phyloP scores from a whole-genome alignment of 2,797 vertebrate species.

The Hephaestus fuliginosus region DNA sequence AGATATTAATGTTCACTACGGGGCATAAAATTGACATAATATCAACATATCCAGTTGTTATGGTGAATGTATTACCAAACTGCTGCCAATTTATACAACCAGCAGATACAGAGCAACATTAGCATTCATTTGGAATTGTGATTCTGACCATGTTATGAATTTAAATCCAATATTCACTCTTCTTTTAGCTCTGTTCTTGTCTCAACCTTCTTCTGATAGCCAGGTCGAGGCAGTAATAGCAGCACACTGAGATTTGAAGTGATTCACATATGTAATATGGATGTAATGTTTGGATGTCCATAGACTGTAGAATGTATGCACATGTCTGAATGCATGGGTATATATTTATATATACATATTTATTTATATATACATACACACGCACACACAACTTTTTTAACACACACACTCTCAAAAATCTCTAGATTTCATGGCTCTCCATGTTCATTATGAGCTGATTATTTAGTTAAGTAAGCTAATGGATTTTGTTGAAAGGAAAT shows the following conservation, averaged over 20 bases:
- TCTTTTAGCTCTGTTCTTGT: no score
- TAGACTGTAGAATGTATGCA: background rate
- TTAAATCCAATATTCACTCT: no score
- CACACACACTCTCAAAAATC: background rate
- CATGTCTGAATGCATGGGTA: background rate
- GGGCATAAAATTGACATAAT: no score
- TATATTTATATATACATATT: background rate
- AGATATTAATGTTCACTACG: conserved; percentile 3
- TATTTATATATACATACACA: no score
- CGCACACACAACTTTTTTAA: no score
- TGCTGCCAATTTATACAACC: no score
- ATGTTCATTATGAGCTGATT: conserved; percentile 35
- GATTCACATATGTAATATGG: background rate
- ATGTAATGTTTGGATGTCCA: background rate
- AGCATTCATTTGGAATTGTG: no score
- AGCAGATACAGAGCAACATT: no score
- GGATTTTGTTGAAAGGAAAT: conserved; percentile 58
- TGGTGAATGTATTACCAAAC: no score
- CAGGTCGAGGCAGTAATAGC: background rate
- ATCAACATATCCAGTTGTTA: no score
- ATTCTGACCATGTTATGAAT: no score
- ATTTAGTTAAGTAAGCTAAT: conserved; percentile 50
- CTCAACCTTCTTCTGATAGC: no score
- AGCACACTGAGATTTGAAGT: background rate
- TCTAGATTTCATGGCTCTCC: conserved; percentile 16